phyloP scores from a whole-genome alignment of 1,140 invertebrate genomes.

The Meloidogyne chitwoodi region DNA sequence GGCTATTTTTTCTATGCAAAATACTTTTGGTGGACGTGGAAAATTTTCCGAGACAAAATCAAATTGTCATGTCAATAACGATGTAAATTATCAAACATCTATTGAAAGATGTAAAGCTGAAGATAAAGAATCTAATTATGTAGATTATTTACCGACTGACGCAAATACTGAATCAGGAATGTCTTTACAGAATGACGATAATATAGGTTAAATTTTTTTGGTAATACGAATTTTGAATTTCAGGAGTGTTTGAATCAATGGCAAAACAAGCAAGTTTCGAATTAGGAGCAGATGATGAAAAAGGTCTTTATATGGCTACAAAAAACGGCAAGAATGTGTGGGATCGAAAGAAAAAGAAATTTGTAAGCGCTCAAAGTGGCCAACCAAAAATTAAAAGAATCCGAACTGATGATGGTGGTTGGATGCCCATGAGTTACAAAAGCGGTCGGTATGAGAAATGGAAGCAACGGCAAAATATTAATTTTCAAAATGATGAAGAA shows the following conservation, averaged over 20 bases:
- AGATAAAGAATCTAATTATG: conserved; percentile 74
- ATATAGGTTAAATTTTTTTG: background rate
- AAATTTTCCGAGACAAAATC: conserved; percentile 62
- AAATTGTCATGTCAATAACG: background rate
- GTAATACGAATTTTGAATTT: background rate
- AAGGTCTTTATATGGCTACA: conserved; percentile 66
- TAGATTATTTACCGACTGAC: conserved; percentile 79
- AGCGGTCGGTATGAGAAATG: conserved; percentile 77
- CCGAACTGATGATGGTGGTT: conserved; percentile 84
- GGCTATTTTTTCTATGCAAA: conserved; percentile 84
- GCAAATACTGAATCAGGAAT: conserved; percentile 71
- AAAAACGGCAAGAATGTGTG: conserved; percentile 68
- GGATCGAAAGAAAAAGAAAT: conserved; percentile 88
- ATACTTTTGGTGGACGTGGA: conserved; percentile 3
- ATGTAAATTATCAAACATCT: background rate
- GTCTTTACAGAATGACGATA: conserved; percentile 25
- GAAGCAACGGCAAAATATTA: conserved; percentile 76
- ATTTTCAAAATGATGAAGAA: conserved; percentile 65
- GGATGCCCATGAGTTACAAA: conserved; percentile 89
- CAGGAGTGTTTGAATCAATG: conserved; percentile 69
- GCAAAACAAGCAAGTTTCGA: conserved; percentile 74
- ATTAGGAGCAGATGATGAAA: conserved; percentile 74
- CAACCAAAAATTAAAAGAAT: conserved; percentile 70
- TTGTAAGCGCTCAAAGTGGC: conserved; percentile 69
- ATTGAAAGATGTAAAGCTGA: conserved; percentile 28